phyloP scores from a whole-genome alignment of 2,113 vertebrate species.

The Calypte anna region DNA sequence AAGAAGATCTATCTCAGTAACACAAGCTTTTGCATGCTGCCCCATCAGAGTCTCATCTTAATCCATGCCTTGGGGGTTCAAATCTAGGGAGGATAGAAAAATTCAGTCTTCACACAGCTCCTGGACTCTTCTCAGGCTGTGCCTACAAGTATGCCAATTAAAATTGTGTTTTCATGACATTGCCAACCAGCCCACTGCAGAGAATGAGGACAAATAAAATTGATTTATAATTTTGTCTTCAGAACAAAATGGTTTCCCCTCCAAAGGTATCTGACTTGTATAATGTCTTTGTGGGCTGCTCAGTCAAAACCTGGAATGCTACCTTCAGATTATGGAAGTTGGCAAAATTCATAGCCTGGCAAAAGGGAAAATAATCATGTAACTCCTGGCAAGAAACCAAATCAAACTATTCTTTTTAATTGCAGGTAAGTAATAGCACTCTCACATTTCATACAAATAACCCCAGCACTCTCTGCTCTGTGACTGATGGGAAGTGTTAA shows the following conservation, averaged over 20 bases:
- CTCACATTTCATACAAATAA: slow-evolving; percentile 71
- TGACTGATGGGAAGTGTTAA: slow-evolving; percentile 68
- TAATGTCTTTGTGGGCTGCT: slow-evolving; percentile 24
- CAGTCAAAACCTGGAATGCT: slow-evolving; percentile 59
- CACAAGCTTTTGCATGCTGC: slow-evolving; percentile 65
- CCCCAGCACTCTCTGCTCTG: slow-evolving; percentile 55
- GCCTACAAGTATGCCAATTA: slow-evolving; percentile 13
- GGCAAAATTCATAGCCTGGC: slow-evolving; percentile 66
- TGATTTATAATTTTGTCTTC: not conserved
- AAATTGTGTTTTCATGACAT: not conserved
- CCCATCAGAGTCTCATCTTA: slow-evolving; percentile 50
- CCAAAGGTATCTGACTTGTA: slow-evolving; percentile 4
- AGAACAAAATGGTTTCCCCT: slow-evolving; percentile 10
- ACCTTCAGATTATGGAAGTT: slow-evolving; percentile 39
- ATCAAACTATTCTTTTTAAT: slow-evolving; percentile 76
- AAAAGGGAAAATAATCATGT: slow-evolving; percentile 67
- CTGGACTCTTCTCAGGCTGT: slow-evolving; percentile 21
- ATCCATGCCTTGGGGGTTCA: slow-evolving; percentile 50
- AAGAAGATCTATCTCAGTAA: slow-evolving; percentile 42
- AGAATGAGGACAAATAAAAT: not conserved
- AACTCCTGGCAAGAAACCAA: slow-evolving; percentile 65
- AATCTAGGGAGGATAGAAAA: not conserved
- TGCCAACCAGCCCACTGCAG: not conserved
- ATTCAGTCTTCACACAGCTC: not conserved
- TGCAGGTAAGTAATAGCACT: slow-evolving; percentile 74